These are phyloP conservation scores for Thaumatotibia leucotreta DNA, from an alignment of 1,140 invertebrate genomes.

Conservation along the genomic window DNA sequence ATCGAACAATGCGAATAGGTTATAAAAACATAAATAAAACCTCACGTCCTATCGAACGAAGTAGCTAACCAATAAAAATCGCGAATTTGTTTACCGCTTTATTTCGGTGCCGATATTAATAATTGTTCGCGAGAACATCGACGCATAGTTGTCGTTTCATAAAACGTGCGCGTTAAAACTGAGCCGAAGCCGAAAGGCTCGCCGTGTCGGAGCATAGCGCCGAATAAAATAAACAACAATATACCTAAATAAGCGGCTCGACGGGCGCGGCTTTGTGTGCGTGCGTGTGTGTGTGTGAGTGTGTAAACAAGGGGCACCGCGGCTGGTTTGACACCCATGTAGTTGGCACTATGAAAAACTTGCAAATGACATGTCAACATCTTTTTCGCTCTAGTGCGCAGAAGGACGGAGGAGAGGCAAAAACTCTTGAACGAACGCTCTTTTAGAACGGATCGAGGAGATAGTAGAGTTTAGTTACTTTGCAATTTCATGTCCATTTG, in stretches of 20 bases:
- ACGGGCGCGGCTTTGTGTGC: constrained; percentile 68
- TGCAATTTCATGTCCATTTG: not conserved
- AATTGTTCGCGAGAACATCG: constrained; percentile 68
- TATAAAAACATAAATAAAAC: constrained; percentile 40
- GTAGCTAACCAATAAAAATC: constrained; percentile 44
- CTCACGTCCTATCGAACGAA: constrained; percentile 32
- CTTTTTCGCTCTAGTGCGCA: not conserved
- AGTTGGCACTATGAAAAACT: constrained; percentile 17
- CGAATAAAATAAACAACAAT: constrained; percentile 78
- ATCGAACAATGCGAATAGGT: constrained; percentile 47
- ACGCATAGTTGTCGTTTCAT: constrained; percentile 76
- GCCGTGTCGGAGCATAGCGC: constrained; percentile 74
- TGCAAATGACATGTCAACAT: constrained; percentile 14
- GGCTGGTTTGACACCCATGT: constrained; percentile 37
- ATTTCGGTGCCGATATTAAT: constrained; percentile 70
- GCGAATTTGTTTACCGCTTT: constrained; percentile 64
- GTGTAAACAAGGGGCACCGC: constrained; percentile 72
- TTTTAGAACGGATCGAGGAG: not conserved
- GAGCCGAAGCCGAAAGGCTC: constrained; percentile 76
- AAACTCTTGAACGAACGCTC: not conserved
- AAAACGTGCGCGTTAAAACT: constrained; percentile 76
- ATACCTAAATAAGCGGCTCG: constrained; percentile 76
- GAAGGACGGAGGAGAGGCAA: not conserved
- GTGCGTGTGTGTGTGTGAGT: constrained; percentile 62
- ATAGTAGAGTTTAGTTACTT: not conserved